These are phyloP conservation scores for Dendronephthya gigantea DNA, from an alignment of 64 coral and sea anemone species.

Conservation along the genomic window DNA sequence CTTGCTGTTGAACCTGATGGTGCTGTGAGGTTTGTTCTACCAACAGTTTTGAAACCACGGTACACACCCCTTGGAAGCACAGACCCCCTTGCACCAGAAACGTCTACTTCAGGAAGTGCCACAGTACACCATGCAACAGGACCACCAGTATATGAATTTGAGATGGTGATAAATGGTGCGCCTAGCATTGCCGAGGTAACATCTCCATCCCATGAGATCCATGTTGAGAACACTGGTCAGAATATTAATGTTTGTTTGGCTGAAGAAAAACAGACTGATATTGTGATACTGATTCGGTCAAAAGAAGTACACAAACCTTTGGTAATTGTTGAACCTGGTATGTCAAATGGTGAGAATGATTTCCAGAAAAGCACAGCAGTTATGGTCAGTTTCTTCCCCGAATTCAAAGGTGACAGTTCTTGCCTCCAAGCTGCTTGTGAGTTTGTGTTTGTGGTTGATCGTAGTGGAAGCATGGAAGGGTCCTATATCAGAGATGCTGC, in stretches of 20 bases:
- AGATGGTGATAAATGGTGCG: neutral
- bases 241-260: neutral
- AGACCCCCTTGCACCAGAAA: neutral
- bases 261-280: neutral
- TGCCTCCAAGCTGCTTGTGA: conserved; percentile 42
- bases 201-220: neutral
- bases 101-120: conserved; percentile 18
- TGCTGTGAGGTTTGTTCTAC: conserved; percentile 58
- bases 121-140: neutral
- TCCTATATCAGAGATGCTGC: conserved; percentile 36
- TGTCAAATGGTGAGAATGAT: conserved; percentile 24
- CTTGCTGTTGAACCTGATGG: conserved; percentile 52
- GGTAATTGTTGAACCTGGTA: conserved; percentile 55
- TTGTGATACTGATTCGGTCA: neutral
- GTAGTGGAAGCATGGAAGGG: conserved; percentile 85
- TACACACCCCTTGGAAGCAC: conserved; percentile 32
- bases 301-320: neutral
- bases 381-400: conserved; percentile 85
- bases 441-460: conserved; percentile 81
- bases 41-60: conserved; percentile 64
- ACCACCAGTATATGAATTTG: conserved; percentile 33
- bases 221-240: neutral
- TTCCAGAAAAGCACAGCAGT: conserved; percentile 59
- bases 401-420: conserved; percentile 41
- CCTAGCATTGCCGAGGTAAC: neutral